Evolutionary conservation across 2,888 invertebrate species (phyloP).

Genomic region (Plagiodera versicolora): DNA sequence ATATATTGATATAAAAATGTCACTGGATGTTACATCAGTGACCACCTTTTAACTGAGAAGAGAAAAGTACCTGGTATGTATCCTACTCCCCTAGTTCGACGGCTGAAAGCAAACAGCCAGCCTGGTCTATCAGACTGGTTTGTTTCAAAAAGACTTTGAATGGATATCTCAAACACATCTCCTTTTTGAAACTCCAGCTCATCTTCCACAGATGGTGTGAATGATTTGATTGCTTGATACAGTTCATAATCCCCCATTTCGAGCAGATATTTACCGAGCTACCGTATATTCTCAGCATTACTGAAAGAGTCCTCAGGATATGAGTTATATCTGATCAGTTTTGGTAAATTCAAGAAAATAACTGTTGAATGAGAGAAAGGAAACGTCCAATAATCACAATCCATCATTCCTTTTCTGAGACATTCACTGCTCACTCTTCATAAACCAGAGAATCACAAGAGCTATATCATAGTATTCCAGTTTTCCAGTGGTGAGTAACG

Average conservation of each 20-base stretch:
- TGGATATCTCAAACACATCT: constrained; percentile 53
- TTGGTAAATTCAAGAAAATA: neutral
- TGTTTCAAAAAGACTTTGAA: constrained; percentile 45
- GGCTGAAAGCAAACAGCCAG: constrained; percentile 53
- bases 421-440: constrained; percentile 11
- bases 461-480: constrained; percentile 12
- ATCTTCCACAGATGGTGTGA: constrained; percentile 47
- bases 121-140: constrained; percentile 47
- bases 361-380: neutral
- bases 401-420: constrained; percentile 19
- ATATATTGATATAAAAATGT: no score
- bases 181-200: constrained; percentile 51
- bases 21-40: neutral
- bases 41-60: neutral
- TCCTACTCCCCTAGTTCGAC: constrained; percentile 51
- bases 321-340: neutral
- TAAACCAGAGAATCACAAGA: constrained; percentile 8
- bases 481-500: constrained; percentile 12
- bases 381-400: constrained; percentile 28
- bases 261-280: constrained; percentile 35
- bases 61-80: constrained; percentile 52
- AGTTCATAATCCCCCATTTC: constrained; percentile 53
- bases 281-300: constrained; percentile 38
- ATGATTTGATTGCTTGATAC: constrained; percentile 53
- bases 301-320: constrained; percentile 21